Evolutionary conservation across 2,888 invertebrate genomes (phyloP), one percentile per base, ranked within the genome.

Genomic region (Napeogenes sylphis): DNA sequence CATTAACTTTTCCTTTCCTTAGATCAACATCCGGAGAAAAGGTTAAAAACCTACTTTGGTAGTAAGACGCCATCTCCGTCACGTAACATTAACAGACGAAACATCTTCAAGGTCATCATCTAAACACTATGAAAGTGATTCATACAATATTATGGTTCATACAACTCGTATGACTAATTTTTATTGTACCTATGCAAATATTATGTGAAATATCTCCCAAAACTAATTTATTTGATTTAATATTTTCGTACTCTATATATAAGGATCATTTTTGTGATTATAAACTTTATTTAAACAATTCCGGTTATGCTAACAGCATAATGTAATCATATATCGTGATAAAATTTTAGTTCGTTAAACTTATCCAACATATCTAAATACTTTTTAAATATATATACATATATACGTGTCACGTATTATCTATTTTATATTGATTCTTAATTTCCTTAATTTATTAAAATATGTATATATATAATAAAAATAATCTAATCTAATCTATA

Each of bases 71-170:
- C 51, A 35, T 21, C 51, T 51, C 21, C 21, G 21, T 21, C 51
- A 51, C 51, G 51, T 51, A 51, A 51, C 51, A 51, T 3, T 8
- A 51, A 10, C 14, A 12, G 21, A 58, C 51, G 14, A 58, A 51
- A 58, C 53, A 32, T 5, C 45, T 53, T 61, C 61, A 61, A 61
- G 61, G 61, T 42, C 55, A 38, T 21, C 33, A 46, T 58, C 55
- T 58, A 55, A 62, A 69, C 68, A 70, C 64, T 71, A 78, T 72
- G 75, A 78, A 79, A 73, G 76, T 80, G 81, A 83, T 69, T 82
- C 81, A 83, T 70, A 63, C 56, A 55, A 61, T 59, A 61, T 63
- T 64, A 56, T 51, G 53, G 60, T 62, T 67, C 73, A 66, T 67
- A 65, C 68, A 69, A 68, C 66, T 65, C 59, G 55, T 58, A 71